Evolutionary conservation across 2,797 vertebrate species (phyloP), one percentile per base, ranked within the genome.

Genomic region (Eidolon dupreanum): DNA sequence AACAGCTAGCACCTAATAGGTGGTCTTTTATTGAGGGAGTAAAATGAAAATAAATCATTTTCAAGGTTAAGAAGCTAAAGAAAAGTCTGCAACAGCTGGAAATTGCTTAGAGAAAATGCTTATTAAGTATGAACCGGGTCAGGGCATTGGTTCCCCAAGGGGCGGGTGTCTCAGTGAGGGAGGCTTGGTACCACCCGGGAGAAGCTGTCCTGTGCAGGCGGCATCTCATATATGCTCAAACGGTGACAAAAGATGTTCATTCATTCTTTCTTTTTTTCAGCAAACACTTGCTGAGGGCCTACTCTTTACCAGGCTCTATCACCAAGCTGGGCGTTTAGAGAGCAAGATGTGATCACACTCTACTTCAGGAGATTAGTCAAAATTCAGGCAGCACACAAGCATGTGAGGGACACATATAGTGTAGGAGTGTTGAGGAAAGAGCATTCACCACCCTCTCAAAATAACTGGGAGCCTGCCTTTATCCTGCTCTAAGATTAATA

Each of bases 21-120:
- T n/a, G 24, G 19, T 83, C n/a, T 71, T 87, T 49, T 86, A 43
- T 86, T 89, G 53, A 59, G 13, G 33, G 28, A 11, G 6, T 31
- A 59, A 88, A 66, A 84, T 93, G 57, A 26, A 84, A 93, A 88
- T 9, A 66, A 95, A 65, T 79, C 5, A 61, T 84, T 91, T 33
- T 79, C 57, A 88, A 93, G 51, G 41, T 59, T 43, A 61, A 68
- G 93, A 88, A 84, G 33, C 33, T 66, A 79, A 74, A n/a, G n/a
- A 59, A 84, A 93, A 79, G 41, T 38, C 49, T 33, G 61, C 41
- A 55, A 28, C 41, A 74, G 57, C 63, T 73, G 16, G 65, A 88
- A 31, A 74, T 46, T 38, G 36, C 55, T 84, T 53, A 88, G 26
- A 78, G 53, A 38, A 88, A 26, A 88, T 43, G 20, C 8, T 88